Conservation (phyloP, 2,797 vertebrate genomes). For the Paedocypris micromegethes region DNA sequence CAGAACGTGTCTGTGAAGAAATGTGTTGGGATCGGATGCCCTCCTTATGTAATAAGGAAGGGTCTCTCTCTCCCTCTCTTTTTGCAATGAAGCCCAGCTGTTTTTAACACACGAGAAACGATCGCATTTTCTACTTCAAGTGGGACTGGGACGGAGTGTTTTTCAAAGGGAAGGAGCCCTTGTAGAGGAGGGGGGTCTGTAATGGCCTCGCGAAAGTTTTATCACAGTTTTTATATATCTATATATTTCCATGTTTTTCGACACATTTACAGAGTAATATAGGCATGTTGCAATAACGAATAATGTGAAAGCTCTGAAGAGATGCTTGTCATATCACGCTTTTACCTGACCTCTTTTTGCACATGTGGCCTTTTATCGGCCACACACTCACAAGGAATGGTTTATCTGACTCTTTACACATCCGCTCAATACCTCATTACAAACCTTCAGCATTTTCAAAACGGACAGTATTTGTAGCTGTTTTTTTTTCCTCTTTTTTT, state of each 20-base stretch:
- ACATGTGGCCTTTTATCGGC: conserved; percentile 70
- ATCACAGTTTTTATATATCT: conserved; percentile 69
- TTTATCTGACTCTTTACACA: conserved; percentile 75
- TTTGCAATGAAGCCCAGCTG: conserved; percentile 53
- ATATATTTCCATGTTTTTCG: conserved; percentile 76
- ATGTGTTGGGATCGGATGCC: conserved; percentile 10
- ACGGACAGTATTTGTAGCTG: conserved; percentile 68
- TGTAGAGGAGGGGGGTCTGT: conserved; percentile 67
- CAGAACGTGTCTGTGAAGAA: conserved; percentile 65
- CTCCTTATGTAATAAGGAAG: conserved; percentile 57
- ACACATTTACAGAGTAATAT: conserved; percentile 80
- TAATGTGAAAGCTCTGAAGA: conserved; percentile 82
- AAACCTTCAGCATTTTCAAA: conserved; percentile 70
- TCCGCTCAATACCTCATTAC: conserved; percentile 78
- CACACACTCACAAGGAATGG: conserved; percentile 75
- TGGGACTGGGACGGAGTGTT: conserved; percentile 55
- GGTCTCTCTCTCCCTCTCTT: conserved; percentile 61
- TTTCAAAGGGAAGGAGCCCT: conserved; percentile 69
- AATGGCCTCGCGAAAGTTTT: conserved; percentile 62
- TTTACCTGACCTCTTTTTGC: conserved; percentile 80
- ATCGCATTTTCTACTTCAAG: conserved; percentile 57
- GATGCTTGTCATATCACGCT: conserved; percentile 79
- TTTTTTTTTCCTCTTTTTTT: conserved; percentile 50
- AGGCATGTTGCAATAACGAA: conserved; percentile 85
- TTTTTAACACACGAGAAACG: conserved; percentile 55